phyloP scores from a whole-genome alignment of 2,113 vertebrate species.

The Nothobranchius kuhntae region DNA sequence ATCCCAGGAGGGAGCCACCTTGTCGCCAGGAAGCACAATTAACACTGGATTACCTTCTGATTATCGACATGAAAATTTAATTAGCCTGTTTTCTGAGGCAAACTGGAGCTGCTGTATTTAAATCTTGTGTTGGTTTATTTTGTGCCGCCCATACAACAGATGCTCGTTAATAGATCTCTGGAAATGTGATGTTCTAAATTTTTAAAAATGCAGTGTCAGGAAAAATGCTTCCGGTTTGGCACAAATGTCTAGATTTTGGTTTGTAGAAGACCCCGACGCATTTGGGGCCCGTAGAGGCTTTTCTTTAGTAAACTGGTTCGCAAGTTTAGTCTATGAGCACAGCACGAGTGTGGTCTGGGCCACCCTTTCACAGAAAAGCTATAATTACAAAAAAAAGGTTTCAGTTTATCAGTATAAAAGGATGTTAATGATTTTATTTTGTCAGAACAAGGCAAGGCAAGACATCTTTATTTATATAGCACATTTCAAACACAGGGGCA shows the following conservation, averaged over 20 bases:
- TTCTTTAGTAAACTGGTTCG: too few relatives aligned
- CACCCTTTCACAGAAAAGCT: too few relatives aligned
- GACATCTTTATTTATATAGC: too few relatives aligned
- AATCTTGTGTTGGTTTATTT: constrained; percentile 57
- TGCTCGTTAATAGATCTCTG: constrained; percentile 19
- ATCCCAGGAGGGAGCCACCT: constrained; percentile 60
- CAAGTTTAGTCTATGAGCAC: too few relatives aligned
- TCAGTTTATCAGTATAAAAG: too few relatives aligned
- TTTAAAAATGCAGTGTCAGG: not conserved
- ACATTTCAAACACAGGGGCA: too few relatives aligned
- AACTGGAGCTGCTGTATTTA: constrained; percentile 59
- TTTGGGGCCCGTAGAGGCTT: too few relatives aligned
- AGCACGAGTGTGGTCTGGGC: too few relatives aligned
- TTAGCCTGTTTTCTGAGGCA: constrained; percentile 64
- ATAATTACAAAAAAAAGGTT: too few relatives aligned
- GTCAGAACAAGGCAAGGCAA: too few relatives aligned
- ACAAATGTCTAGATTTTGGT: not conserved
- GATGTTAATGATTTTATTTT: too few relatives aligned
- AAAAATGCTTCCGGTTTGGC: constrained; percentile 21
- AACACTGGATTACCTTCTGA: constrained; percentile 63
- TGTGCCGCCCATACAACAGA: constrained; percentile 43
- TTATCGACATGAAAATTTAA: constrained; percentile 79
- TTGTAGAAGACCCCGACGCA: too few relatives aligned
- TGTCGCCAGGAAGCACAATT: constrained; percentile 67
- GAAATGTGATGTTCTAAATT: constrained; percentile 20